These are phyloP conservation scores for Mormyrus iriodes DNA, from an alignment of 2,113 vertebrate genomes.

Conservation along the genomic window DNA sequence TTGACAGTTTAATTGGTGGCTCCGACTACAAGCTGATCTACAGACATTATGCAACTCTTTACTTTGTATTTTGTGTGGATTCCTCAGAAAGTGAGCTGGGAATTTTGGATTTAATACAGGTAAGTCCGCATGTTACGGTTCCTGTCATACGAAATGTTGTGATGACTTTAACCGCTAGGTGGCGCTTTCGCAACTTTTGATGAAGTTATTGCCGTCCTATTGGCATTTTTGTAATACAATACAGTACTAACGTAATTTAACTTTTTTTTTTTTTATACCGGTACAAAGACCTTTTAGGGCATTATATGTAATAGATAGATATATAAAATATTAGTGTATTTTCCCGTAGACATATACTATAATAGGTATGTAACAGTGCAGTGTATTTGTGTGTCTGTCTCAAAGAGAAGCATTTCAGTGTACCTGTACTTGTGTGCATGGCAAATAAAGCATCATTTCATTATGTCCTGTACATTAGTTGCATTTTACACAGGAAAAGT, in stretches of 20 bases:
- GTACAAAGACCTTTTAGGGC: not conserved
- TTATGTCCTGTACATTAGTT: not conserved
- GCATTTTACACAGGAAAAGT: not conserved
- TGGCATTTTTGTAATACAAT: not conserved
- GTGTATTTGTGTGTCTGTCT: not conserved
- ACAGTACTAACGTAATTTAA: not conserved
- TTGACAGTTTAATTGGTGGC: conserved; percentile 88
- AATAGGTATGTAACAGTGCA: too few species aligned
- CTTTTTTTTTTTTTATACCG: not conserved
- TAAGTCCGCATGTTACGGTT: conserved; percentile 40
- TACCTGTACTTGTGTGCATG: not conserved
- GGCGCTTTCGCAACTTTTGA: not conserved
- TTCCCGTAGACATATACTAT: too few species aligned
- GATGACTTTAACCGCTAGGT: not conserved
- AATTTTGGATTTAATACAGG: conserved; percentile 98
- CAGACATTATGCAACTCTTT: conserved; percentile 95
- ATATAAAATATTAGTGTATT: not conserved
- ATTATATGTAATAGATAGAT: not conserved
- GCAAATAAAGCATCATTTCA: not conserved
- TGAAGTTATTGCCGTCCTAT: not conserved
- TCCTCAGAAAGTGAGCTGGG: conserved; percentile 98
- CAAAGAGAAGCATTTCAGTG: not conserved
- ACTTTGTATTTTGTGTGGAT: conserved; percentile 99
- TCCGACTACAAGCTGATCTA: conserved; percentile 99
- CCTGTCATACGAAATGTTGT: not conserved